Evolutionary conservation across 1,140 invertebrate genomes (phyloP), one percentile per base, ranked within the genome.

Genomic region (Pseudoatta argentina): DNA sequence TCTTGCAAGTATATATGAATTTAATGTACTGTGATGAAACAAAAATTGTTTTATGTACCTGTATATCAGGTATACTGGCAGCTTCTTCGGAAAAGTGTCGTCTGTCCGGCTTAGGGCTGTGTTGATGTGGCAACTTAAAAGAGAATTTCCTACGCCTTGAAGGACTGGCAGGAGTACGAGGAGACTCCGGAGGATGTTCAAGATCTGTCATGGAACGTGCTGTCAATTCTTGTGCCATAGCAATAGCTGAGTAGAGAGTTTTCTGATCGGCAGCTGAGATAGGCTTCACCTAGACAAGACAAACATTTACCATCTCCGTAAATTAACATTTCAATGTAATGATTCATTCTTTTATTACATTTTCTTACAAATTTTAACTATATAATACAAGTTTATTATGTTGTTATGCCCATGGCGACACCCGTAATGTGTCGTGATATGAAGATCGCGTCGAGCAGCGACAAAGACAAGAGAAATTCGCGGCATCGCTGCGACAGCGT

Each of bases 251-350:
- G 90, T 99, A 98, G 44, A 99, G 96, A n/a, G 98, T 98, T 93
- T 97, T 98, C 93, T 99, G 97, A 94, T 99, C 98, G 83, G 98
- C 97, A 0, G 98, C 98, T 27, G 98, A 99, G 95, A 99, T 99
- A 16, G 97, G 98, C 94, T 99, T 99, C 69, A 99, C 97, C 96
- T 96, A 90, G 24, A 94, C 85, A 91, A 88, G 88, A 91, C 71
- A 92, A 91, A 91, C 8, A 44, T 90, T 90, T 82, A 90, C 82
- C 63, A 39, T 82, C 24, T 87, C 59, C 51, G 7, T 39, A 39
- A 39, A 39, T 39, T 39, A 39, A 39, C 7, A 39, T 39, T 39
- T 39, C 7, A 39, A 39, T 39, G 7, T 39, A 0, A 39, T 8
- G 0, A 39, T 39, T 39, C 34, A 8, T 0, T 39, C 34, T 39